Evolutionary conservation across 2,888 invertebrate genomes (phyloP).

Genomic region (Patella pellucida): DNA sequence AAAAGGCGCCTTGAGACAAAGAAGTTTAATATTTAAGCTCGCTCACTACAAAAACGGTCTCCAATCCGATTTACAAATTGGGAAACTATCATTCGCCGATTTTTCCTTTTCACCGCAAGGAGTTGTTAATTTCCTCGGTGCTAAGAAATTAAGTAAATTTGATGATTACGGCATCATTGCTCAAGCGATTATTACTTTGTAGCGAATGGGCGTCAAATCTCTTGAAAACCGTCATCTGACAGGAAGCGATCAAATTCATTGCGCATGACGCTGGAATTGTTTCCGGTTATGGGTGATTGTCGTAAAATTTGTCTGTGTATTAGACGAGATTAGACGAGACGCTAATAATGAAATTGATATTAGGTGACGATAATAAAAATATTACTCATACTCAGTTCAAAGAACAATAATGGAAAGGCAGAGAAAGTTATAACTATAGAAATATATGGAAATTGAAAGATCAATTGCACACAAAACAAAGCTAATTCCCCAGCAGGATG

Average conservation of each 20-base stretch:
- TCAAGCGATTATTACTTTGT: conserved; percentile 8
- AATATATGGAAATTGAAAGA: too few species aligned
- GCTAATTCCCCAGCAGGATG: too few species aligned
- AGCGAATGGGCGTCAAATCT: conserved; percentile 5
- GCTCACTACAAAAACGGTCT: not conserved
- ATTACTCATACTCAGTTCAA: too few species aligned
- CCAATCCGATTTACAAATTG: conserved; percentile 9
- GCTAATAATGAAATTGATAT: too few species aligned
- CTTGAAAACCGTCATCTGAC: not conserved
- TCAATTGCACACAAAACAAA: too few species aligned
- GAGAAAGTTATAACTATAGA: too few species aligned
- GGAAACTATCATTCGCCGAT: not conserved
- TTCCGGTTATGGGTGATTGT: not conserved
- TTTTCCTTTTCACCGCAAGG: not conserved
- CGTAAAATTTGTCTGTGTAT: too few species aligned
- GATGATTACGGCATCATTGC: conserved; percentile 11
- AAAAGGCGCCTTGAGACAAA: conserved; percentile 12
- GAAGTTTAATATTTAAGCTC: conserved; percentile 1
- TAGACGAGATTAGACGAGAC: too few species aligned
- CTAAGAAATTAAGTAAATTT: conserved; percentile 12
- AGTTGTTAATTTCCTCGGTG: not conserved
- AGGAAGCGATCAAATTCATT: not conserved
- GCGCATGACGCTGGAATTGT: conserved; percentile 3
- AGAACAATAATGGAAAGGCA: too few species aligned
- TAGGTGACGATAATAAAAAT: too few species aligned